Base-by-base conservation (phyloP, 2,797 vertebrate genomes). In the Lepilemur septentrionalis region DNA sequence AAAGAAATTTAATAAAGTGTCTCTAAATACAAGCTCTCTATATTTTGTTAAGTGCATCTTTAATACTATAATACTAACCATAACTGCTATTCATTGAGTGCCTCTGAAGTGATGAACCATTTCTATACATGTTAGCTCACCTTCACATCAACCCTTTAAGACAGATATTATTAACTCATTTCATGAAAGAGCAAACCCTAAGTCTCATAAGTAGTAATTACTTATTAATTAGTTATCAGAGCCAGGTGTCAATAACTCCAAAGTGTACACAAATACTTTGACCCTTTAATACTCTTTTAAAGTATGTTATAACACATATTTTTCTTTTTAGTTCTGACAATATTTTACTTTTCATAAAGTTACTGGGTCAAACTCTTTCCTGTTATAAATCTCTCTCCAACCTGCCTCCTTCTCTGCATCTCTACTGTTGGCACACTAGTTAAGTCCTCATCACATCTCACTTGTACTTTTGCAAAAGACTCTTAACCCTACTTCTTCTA, bases 1-100 rank as follows among this genome's bases (percentile, higher is more conserved):
- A 86, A 85, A 35, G 5, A 83, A 80, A n/a, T 80, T 81, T 88
- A 72, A 88, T 82, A 38, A 97, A 67, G 35, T 61, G 12, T 76
- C 50, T 93, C 78, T 91, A 89, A 94, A 89, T 35, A 55, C 0
- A 5, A 85, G 4, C 8, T 35, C 22, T 89, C 73, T 92, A 0
- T 88, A 70, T 87, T 89, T 84, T 80, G 67, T 32, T 85, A 84
- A 84, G 63, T 70, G 10, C 5, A 63, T 70, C 63, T 92, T 79
- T 83, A 75, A 38, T 57, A 12, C 63, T 67, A 79, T 69, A 83
- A 69, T 22, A 85, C 2, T 41, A 92, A 87, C 30, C 88, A 61
- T 79, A 95, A 48, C 43, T 81, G n/a, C 30, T 79, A 32, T 48
- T 35, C 61, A 78, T 5, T 63, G 2, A 52, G 63, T 28, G 46